Evolutionary conservation across 2,888 invertebrate species (phyloP), one percentile per base, ranked within the genome.

Genomic region (Chloroclysta siterata): DNA sequence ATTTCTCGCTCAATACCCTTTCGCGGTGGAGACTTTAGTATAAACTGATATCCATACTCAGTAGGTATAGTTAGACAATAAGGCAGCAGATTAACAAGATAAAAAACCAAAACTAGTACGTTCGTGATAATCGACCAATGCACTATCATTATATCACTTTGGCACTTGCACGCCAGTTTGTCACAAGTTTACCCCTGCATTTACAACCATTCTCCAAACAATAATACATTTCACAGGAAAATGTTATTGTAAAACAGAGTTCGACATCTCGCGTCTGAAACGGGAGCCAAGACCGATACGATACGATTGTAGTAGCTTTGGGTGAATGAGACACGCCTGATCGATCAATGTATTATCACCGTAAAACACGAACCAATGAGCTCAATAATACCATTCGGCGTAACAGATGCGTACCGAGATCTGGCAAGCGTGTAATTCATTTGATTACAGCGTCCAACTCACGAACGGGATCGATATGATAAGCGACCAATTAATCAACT

Each of bases 321-420:
- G 22, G 33, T 58, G 65, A 63, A 64, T 80, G 78, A 74, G 79
- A 72, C 72, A 71, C 70, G 69, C 67, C 74, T 82, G 84, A 84
- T 83, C 77, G 81, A 84, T 82, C 79, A 71, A 74, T 71, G 73
- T 66, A 79, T 78, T 80, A 75, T 73, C 71, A 76, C 69, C 65
- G 67, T 70, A 70, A 72, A 70, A 71, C 69, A 70, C 68, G 66
- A 70, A 68, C 66, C 71, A 71, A 68, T 65, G 69, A 73, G 68
- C 68, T 66, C 67, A 70, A 69, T 64, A 72, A 71, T 71, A 60
- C 66, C 69, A 70, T 71, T 69, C 68, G 69, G 60, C 54, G 68
- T 65, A 69, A 64, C 65, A 73, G 69, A 70, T 63, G 71, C 64
- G 66, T 64, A 63, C 60, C 54, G 58, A 51, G 63, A 59, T 47